A percentile compares a stretch with the other conserved stretches of the same genome.
Evolutionary conservation across 1,140 invertebrate species (phyloP).

Genomic region (Meloidogyne hapla): DNA sequence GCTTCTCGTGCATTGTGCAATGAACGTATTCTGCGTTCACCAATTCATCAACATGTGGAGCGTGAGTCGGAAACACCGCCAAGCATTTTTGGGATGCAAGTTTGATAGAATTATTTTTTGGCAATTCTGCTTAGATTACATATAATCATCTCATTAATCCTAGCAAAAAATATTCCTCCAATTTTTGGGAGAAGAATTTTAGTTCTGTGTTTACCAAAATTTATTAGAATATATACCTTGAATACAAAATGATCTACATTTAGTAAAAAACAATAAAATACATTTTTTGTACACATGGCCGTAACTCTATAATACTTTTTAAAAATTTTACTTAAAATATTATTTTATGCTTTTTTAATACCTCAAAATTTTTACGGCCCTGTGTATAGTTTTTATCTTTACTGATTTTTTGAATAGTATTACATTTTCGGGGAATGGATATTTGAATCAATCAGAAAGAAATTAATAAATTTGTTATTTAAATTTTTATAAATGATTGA

Average conservation of each 20-base stretch:
- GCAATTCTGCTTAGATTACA: not conserved
- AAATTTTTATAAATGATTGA: not conserved
- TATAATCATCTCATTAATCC: constrained; percentile 6
- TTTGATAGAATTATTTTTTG: not conserved
- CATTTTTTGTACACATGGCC: not conserved
- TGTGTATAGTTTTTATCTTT: not conserved
- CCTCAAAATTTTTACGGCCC: not conserved
- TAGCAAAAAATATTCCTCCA: constrained; percentile 10
- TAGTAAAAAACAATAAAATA: no score
- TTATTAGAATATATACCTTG: not conserved
- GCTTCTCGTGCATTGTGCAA: constrained; percentile 36
- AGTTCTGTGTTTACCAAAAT: not conserved
- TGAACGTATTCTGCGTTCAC: constrained; percentile 19
- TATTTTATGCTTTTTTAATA: not conserved
- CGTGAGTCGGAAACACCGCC: not conserved
- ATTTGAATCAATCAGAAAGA: not conserved
- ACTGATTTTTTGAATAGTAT: not conserved
- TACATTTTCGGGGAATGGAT: not conserved
- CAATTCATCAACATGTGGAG: not conserved
- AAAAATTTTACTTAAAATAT: not conserved
- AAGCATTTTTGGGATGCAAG: not conserved
- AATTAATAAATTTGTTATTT: no score
- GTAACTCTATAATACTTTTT: not conserved
- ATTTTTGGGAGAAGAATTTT: not conserved
- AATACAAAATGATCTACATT: constrained; percentile 1